Evolutionary conservation across 1,140 invertebrate species (phyloP), one percentile per base, ranked within the genome.

Genomic region (Habropoda laboriosa): DNA sequence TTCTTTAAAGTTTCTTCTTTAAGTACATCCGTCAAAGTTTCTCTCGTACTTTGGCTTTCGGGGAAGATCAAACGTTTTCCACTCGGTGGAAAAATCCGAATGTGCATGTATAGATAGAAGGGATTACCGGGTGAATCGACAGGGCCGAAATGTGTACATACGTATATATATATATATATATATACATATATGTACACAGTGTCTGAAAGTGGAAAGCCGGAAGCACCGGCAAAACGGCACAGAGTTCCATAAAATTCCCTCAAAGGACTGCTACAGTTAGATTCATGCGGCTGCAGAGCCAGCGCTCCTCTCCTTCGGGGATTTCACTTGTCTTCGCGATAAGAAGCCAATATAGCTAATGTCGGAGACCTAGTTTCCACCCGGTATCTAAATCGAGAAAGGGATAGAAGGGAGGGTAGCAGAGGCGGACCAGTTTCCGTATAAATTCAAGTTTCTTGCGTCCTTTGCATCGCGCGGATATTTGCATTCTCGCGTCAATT

Each of bases 281-380:
- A 84, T 53, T 73, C 63, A 24, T 49, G 21, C 57, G 45, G 61
- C 58, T 51, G 38, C 49, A 32, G n/a, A n/a, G 16, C 5, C 24
- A 40, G 16, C 42, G 13, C 24, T 30, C 66, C n/a, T 53, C 49
- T 70, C 47, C 78, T 49, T 51, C 45, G 35, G 45, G 71, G 51
- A 83, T 83, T 82, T 75, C 55, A 49, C 61, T 86, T 79, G 63
- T 85, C 80, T 57, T 81, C 55, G 49, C 67, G 80, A 80, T 82
- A 83, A 76, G 72, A 63, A 76, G 67, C 58, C 49, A 68, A 71
- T 68, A 76, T 63, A 67, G 77, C 49, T 66, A 67, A 79, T 71
- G 64, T 47, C 40, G 45, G 77, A 79, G 75, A 75, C 45, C 72
- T 45, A 83, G 27, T 85, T 84, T 84, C 61, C n/a, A n/a, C n/a